Base-by-base conservation (phyloP, 2,888 invertebrate genomes). In the Andrena marginata region DNA sequence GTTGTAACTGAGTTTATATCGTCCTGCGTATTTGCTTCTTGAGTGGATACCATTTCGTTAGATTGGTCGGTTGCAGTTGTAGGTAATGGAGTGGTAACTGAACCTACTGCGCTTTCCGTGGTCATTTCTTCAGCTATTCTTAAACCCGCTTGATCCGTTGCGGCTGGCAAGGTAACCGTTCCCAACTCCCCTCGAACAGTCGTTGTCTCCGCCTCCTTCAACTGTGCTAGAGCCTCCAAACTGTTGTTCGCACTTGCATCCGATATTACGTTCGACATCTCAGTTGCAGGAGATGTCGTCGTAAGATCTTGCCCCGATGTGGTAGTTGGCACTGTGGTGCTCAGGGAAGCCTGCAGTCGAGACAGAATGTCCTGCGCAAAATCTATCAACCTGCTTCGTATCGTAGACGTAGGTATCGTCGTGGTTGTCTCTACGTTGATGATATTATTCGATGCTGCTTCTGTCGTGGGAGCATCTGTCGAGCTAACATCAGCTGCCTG, bases 341-440 rank as follows among this genome's bases (percentile, higher is more conserved):
- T 67, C 29, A 78, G 23, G 7, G 70, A 29, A 6, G 23, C 72
- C 73, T 85, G 84, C 59, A 88, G 68, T 10, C 77, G 82, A 1
- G 75, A 81, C 48, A 88, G 35, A 31, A 88, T 88, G 10, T 88
- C 83, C 31, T 87, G 83, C 7, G 88, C 87, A 26, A 87, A 82
- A 42, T 88, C 88, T 29, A 88, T 86, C 29, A 88, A 5, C n/a
- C 77, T 81, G 3, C 20, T 82, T 8, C 83, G 81, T n/a, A 70
- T 35, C 6, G 87, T 87, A 0, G 84, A 29, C 1, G 68, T 60
- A 2, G 78, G 56, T 26, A 56, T 63, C 42, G 33, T 1, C 0
- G 70, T 74, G n/a, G 86, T 86, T 0, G 82, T 77, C 26, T 63
- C 82, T 3, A 7, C 35, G 7, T 85, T 80, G n/a, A 77, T 51